A percentile compares a stretch with the other conserved stretches of the same genome.
These are phyloP conservation scores for Tenthredo livida DNA, from an alignment of 2,888 invertebrate genomes.

Conservation along the genomic window DNA sequence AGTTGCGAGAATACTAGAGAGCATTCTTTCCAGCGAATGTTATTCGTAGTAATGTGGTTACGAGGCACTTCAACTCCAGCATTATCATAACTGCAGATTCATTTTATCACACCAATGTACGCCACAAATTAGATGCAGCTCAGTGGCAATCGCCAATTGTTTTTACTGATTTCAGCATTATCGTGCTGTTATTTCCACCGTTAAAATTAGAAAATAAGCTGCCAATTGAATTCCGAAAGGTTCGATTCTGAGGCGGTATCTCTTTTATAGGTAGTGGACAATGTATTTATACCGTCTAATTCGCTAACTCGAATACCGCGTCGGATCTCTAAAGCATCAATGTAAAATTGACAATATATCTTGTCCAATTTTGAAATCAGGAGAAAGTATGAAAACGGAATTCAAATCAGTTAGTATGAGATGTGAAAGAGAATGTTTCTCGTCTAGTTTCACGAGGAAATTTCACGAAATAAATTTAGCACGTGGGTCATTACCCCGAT, in stretches of 20 bases:
- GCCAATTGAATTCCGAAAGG: conserved; percentile 26
- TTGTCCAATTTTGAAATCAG: neutral
- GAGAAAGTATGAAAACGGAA: neutral
- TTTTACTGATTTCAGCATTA: no score
- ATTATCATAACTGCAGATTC: no score
- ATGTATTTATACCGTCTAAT: neutral
- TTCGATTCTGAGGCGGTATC: neutral
- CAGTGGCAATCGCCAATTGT: no score
- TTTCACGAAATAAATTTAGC: conserved; percentile 27
- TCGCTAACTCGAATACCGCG: neutral
- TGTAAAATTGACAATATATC: neutral
- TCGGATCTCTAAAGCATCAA: neutral
- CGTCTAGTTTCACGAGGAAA: conserved; percentile 22
- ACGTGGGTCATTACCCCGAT: conserved; percentile 47
- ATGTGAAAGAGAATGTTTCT: neutral
- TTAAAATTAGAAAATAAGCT: neutral
- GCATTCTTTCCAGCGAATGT: conserved; percentile 24
- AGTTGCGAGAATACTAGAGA: neutral
- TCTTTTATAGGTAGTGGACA: neutral
- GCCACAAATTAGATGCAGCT: no score
- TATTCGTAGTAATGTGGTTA: conserved; percentile 20
- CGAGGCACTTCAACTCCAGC: neutral
- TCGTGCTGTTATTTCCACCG: no score
- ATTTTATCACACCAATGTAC: no score
- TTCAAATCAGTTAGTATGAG: neutral